Percentiles rank a stretch among this genome's conserved stretches.
phyloP scores from a whole-genome alignment of 30 jellyfish, hydroid and myxozoan genomes.

The Aurelia aurita complex sp. Pacific region DNA sequence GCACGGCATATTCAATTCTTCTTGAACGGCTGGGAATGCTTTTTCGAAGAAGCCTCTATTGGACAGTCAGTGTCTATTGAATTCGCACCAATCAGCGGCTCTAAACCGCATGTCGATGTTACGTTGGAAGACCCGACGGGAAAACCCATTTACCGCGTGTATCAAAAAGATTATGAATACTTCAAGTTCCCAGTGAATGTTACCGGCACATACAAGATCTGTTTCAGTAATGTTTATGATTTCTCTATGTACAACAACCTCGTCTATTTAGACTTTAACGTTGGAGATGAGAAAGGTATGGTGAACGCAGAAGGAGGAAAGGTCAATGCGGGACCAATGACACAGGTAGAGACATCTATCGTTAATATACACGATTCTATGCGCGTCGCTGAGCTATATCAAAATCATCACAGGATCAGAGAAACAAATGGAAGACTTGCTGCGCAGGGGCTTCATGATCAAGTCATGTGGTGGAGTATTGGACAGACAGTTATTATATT shows the following conservation, averaged over 20 bases:
- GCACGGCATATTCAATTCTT: conserved; percentile 92
- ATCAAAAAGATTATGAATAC: conserved; percentile 85
- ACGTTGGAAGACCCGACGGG: conserved; percentile 95
- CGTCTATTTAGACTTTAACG: conserved; percentile 87
- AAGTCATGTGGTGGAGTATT: conserved; percentile 95
- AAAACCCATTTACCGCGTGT: conserved; percentile 78
- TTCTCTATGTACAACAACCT: conserved; percentile 89
- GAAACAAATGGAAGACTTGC: conserved; percentile 93
- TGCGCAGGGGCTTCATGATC: conserved; percentile 81
- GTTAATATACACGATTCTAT: conserved; percentile 93
- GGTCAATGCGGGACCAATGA: conserved; percentile 69
- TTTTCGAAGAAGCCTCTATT: conserved; percentile 74
- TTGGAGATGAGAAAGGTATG: conserved; percentile 75
- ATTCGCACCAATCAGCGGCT: conserved; percentile 98
- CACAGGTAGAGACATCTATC: conserved; percentile 93
- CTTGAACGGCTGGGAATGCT: conserved; percentile 95
- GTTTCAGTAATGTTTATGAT: conserved; percentile 95
- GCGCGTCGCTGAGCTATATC: conserved; percentile 94
- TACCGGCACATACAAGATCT: conserved; percentile 95
- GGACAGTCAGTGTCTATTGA: conserved; percentile 84
- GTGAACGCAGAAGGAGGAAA: conserved; percentile 67
- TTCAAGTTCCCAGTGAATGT: conserved; percentile 77
- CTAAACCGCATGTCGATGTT: conserved; percentile 97
- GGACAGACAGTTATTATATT: conserved; percentile 84
- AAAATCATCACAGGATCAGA: conserved; percentile 95